These are phyloP conservation scores for Paraplagusia blochii DNA, from an alignment of 2,113 vertebrate species.

Conservation along the genomic window DNA sequence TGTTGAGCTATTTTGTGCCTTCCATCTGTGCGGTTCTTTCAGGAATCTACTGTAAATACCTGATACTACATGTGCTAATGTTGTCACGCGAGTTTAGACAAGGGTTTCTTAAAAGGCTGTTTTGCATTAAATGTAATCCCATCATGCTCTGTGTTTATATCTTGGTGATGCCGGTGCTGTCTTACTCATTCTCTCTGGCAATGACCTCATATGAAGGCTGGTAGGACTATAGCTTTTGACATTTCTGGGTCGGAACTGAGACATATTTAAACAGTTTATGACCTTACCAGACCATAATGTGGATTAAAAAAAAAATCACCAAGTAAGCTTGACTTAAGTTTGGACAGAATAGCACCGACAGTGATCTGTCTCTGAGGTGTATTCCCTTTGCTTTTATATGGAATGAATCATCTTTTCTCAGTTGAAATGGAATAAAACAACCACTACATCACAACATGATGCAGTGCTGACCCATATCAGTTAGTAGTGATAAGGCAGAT, in stretches of 20 bases:
- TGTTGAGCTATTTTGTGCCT: not conserved
- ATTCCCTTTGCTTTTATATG: no score
- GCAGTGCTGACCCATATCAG: slow-evolving; percentile 20
- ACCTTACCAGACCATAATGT: slow-evolving; percentile 31
- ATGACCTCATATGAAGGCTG: slow-evolving; percentile 46
- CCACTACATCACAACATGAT: slow-evolving; percentile 20
- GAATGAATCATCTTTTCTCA: not conserved
- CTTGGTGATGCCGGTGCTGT: slow-evolving; percentile 4
- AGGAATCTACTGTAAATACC: not conserved
- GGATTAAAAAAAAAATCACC: slow-evolving; percentile 2
- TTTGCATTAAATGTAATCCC: slow-evolving; percentile 15
- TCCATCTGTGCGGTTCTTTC: not conserved
- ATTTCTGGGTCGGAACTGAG: slow-evolving; percentile 57
- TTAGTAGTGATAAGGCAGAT: slow-evolving; percentile 17
- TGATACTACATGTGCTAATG: not conserved
- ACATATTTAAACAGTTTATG: slow-evolving; percentile 25
- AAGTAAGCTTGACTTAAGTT: slow-evolving; percentile 17
- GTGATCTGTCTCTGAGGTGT: not conserved
- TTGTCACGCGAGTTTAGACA: slow-evolving; percentile 1
- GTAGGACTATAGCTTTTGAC: slow-evolving; percentile 54
- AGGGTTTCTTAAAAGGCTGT: slow-evolving; percentile 7
- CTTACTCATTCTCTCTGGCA: slow-evolving; percentile 25
- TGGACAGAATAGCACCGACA: slow-evolving; percentile 1
- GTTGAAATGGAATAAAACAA: slow-evolving; percentile 8
- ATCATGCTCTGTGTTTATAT: slow-evolving; percentile 22